phyloP scores from a whole-genome alignment of 2,113 vertebrate species.

The Phrynocephalus versicolor region DNA sequence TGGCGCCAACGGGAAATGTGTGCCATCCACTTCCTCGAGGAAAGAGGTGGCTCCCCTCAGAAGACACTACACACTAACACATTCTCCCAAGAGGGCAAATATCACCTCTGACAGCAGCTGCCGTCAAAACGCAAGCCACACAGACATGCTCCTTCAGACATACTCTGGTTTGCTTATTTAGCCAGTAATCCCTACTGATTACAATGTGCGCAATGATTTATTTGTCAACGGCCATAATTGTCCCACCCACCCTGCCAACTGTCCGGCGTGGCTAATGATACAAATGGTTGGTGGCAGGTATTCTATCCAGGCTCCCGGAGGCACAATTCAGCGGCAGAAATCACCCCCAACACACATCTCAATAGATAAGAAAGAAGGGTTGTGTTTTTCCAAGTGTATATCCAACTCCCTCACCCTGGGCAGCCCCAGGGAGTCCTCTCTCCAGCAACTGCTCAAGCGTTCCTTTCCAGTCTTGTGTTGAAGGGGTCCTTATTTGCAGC shows the following conservation, averaged over 20 bases:
- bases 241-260: neutral
- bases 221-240: neutral
- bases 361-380: neutral
- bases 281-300: neutral
- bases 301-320: neutral
- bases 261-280: neutral
- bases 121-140: neutral
- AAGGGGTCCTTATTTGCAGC: neutral
- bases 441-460: neutral
- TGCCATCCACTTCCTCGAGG: too few species aligned
- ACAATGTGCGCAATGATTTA: too few species aligned
- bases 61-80: neutral
- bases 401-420: too few species aligned
- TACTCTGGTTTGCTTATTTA: neutral
- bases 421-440: neutral
- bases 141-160: too few species aligned
- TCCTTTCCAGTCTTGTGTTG: neutral
- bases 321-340: neutral
- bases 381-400: neutral
- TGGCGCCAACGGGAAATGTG: too few species aligned
- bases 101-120: neutral
- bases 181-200: neutral
- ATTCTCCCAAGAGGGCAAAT: neutral
- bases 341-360: neutral
- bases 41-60: too few species aligned